Conservation (phyloP, 2,113 vertebrate genomes). For the Helogale parvula region DNA sequence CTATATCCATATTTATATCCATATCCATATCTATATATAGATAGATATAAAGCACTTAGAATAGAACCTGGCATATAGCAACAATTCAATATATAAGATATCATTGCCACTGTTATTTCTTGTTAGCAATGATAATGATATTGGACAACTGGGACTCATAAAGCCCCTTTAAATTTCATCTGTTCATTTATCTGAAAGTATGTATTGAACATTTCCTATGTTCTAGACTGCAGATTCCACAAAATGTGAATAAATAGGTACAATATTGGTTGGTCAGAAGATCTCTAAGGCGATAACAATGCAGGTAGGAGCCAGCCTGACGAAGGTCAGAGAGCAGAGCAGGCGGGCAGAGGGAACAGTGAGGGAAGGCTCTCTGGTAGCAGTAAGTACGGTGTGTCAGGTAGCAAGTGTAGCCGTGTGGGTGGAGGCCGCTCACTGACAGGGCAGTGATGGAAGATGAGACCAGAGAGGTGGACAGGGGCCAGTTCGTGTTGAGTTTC, state of each 20-base stretch:
- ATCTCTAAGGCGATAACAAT: background rate
- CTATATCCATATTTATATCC: too few species aligned
- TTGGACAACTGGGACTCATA: background rate
- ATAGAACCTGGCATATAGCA: background rate
- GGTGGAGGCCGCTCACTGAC: background rate
- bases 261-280: background rate
- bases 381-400: background rate
- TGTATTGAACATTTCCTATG: background rate
- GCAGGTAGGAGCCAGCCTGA: background rate
- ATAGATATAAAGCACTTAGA: background rate
- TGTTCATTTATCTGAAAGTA: slow-evolving; percentile 42
- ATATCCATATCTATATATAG: too few species aligned
- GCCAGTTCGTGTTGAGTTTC: background rate
- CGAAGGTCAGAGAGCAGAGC: background rate
- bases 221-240: background rate
- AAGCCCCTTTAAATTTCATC: background rate
- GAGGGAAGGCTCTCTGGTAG: background rate
- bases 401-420: accelerated
- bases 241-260: background rate
- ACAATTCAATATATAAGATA: background rate
- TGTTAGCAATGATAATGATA: background rate
- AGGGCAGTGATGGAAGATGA: background rate
- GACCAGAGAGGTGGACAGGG: background rate
- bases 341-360: background rate
- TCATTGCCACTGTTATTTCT: background rate